Conservation (phyloP, 2,113 vertebrate genomes). For the Charina bottae region DNA sequence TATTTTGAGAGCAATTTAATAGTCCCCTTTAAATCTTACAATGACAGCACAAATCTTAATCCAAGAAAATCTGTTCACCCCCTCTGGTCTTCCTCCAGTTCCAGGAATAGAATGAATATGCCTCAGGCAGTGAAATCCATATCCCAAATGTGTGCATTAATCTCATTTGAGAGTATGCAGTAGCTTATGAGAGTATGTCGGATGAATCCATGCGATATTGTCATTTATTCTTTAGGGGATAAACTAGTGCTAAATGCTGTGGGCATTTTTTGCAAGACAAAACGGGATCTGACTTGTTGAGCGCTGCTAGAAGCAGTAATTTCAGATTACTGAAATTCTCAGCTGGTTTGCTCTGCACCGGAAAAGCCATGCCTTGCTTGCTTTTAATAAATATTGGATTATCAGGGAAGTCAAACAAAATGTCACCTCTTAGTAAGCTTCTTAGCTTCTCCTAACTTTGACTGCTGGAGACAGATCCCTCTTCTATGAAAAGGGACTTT, state of each 20-base stretch:
- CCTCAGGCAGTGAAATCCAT: neutral
- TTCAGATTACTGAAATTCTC: conserved; percentile 13
- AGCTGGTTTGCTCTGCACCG: conserved; percentile 3
- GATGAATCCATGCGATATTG: conserved; percentile 24
- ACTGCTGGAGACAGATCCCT: neutral
- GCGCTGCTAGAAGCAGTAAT: conserved; percentile 20
- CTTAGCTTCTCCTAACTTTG: neutral
- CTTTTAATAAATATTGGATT: conserved; percentile 47
- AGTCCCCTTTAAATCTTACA: neutral
- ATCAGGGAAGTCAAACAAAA: conserved; percentile 1
- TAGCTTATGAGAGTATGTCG: conserved; percentile 9
- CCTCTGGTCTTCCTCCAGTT: too few species aligned
- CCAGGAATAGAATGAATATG: neutral
- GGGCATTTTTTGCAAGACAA: conserved; percentile 37
- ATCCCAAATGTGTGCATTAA: neutral
- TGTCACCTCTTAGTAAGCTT: neutral
- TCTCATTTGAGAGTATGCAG: neutral
- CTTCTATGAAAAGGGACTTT: neutral
- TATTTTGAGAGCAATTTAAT: neutral
- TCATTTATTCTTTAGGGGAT: conserved; percentile 30
- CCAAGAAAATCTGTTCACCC: too few species aligned
- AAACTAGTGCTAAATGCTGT: conserved; percentile 21
- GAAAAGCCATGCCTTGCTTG: conserved; percentile 22
- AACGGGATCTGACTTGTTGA: conserved; percentile 44
- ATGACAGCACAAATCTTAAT: too few species aligned